These are phyloP conservation scores for Mobula hypostoma DNA, from an alignment of 2,113 vertebrate genomes.

Conservation along the genomic window DNA sequence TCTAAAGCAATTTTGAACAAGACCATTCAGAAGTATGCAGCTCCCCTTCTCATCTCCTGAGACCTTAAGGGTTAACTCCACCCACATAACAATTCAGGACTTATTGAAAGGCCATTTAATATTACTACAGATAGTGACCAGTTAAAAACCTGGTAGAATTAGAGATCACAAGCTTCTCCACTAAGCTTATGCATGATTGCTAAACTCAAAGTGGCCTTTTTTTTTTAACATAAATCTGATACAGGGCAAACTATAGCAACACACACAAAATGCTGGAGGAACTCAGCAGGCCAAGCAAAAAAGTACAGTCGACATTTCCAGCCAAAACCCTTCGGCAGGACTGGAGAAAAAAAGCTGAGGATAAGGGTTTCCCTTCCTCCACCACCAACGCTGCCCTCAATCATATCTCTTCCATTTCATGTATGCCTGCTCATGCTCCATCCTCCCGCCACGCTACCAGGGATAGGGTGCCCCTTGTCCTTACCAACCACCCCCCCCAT, in stretches of 20 bases:
- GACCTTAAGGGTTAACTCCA: constrained; percentile 23
- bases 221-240: not conserved
- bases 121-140: not conserved
- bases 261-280: too few species aligned
- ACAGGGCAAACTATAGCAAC: not conserved
- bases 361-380: too few species aligned
- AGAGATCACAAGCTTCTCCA: not conserved
- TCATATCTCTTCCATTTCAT: too few species aligned
- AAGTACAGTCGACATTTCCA: too few species aligned
- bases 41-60: not conserved
- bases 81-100: not conserved
- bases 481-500: too few species aligned
- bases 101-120: constrained; percentile 1
- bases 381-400: too few species aligned
- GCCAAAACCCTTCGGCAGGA: too few species aligned
- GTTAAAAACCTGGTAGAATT: not conserved
- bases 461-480: too few species aligned
- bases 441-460: too few species aligned
- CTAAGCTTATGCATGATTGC: not conserved
- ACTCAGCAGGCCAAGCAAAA: too few species aligned
- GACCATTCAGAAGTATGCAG: constrained; percentile 3
- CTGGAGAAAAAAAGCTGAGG: too few species aligned
- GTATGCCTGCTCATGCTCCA: too few species aligned
- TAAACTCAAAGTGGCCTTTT: not conserved
- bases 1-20: constrained; percentile 32